Evolutionary conservation across 2,888 invertebrate genomes (phyloP).

Genomic region (Caenorhabditis sp.): DNA sequence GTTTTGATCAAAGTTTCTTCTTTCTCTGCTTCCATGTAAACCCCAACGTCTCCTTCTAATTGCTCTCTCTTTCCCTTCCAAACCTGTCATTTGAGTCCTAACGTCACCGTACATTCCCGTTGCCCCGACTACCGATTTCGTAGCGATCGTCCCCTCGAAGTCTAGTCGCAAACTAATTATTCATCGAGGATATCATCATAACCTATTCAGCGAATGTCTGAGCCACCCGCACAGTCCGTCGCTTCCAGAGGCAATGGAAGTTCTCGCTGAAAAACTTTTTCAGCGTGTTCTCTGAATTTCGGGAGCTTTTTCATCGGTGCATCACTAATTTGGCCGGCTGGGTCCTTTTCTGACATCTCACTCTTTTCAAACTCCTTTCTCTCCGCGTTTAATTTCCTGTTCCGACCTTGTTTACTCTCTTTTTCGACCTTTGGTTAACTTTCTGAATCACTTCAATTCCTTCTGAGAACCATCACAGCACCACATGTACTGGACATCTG

Average conservation of each 20-base stretch:
- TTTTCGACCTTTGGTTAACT: too few relatives aligned
- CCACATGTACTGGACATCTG: too few relatives aligned
- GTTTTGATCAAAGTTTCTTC: too few relatives aligned
- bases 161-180: constrained; percentile 16
- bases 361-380: too few relatives aligned
- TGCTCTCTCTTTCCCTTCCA: background rate
- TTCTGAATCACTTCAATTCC: too few relatives aligned
- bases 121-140: constrained; percentile 13
- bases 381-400: too few relatives aligned
- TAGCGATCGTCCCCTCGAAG: background rate
- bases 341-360: constrained; percentile 4
- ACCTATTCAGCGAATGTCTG: constrained; percentile 18
- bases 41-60: too few relatives aligned
- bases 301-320: constrained; percentile 7
- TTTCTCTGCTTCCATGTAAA: too few relatives aligned
- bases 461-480: too few relatives aligned
- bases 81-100: constrained; percentile 6
- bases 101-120: constrained; percentile 23
- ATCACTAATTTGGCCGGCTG: constrained; percentile 28
- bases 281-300: constrained; percentile 24
- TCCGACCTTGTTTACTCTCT: too few relatives aligned
- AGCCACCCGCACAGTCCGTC: constrained; percentile 13
- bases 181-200: constrained; percentile 14
- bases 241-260: background rate
- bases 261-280: too few relatives aligned